These are phyloP conservation scores for Dasysyrphus albostriatus DNA, from an alignment of 2,888 invertebrate species.

Conservation along the genomic window DNA sequence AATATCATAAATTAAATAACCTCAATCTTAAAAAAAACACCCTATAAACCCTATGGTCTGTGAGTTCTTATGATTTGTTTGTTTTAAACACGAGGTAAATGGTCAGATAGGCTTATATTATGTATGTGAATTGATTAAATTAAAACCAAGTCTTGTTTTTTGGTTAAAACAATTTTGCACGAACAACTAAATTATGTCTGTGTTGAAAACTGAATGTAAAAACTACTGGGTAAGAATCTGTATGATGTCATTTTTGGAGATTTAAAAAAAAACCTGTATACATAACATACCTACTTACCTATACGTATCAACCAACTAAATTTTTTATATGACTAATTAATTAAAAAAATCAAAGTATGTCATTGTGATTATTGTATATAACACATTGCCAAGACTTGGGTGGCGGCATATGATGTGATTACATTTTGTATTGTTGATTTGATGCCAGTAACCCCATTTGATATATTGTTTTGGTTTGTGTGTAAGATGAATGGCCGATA, in stretches of 20 bases:
- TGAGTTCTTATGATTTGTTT: constrained; percentile 34
- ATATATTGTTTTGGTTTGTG: constrained; percentile 17
- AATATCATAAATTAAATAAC: background rate
- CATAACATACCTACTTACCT: background rate
- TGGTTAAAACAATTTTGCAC: constrained; percentile 1
- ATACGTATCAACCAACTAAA: constrained; percentile 5
- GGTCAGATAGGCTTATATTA: background rate
- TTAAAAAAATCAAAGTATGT: constrained; percentile 68
- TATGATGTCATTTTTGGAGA: constrained; percentile 65
- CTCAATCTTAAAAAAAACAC: background rate
- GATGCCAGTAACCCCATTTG: constrained; percentile 40
- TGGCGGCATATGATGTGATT: constrained; percentile 42
- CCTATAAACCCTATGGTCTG: constrained; percentile 2
- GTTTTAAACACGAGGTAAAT: background rate
- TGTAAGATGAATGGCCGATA: constrained; percentile 24
- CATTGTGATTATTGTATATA: constrained; percentile 57
- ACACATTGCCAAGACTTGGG: constrained; percentile 42
- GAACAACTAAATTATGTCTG: background rate
- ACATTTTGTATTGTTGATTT: constrained; percentile 32
- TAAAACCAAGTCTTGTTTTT: constrained; percentile 9
- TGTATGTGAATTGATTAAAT: constrained; percentile 20
- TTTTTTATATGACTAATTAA: constrained; percentile 60
- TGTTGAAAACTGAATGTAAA: background rate
- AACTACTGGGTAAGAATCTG: constrained; percentile 17
- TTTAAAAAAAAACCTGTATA: constrained; percentile 11